These are phyloP conservation scores for Stomorhina lunata DNA, from an alignment of 2,888 invertebrate species.

Conservation along the genomic window DNA sequence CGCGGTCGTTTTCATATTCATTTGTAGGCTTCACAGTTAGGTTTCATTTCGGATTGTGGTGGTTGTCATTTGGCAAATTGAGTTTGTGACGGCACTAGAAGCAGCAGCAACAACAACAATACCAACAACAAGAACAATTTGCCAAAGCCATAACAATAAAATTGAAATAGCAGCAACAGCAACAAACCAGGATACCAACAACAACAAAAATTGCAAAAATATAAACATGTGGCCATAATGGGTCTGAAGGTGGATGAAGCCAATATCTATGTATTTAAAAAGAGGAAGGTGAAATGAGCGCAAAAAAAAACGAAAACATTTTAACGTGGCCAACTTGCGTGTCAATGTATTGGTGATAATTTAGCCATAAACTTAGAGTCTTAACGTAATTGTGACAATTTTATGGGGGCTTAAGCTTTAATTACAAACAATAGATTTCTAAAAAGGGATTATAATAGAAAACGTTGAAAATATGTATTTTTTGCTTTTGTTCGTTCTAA, in stretches of 20 bases:
- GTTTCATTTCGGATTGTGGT: conserved; percentile 8
- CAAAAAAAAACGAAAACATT: conserved; percentile 8
- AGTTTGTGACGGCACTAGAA: conserved; percentile 39
- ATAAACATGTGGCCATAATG: conserved; percentile 42
- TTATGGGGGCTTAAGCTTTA: conserved; percentile 58
- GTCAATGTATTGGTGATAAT: conserved; percentile 53
- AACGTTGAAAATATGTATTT: too few species aligned
- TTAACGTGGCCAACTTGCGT: conserved; percentile 50
- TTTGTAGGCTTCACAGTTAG: conserved; percentile 63
- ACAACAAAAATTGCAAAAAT: background rate
- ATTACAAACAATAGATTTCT: conserved; percentile 60
- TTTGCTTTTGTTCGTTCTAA: background rate
- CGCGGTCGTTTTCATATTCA: conserved; percentile 59
- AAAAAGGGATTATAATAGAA: conserved; percentile 25
- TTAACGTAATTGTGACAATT: conserved; percentile 63
- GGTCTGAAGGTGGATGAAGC: conserved; percentile 21
- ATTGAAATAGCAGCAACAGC: conserved; percentile 5
- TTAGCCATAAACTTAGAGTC: conserved; percentile 63
- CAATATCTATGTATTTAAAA: background rate
- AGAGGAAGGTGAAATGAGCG: conserved; percentile 24
- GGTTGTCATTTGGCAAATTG: conserved; percentile 63
- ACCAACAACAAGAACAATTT: conserved; percentile 2
- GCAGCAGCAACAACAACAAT: background rate
- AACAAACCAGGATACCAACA: too few species aligned
- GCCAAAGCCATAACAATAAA: conserved; percentile 16